Evolutionary conservation across 2,113 vertebrate genomes (phyloP), one percentile per base, ranked within the genome.

Genomic region (Corvus moneduloides): DNA sequence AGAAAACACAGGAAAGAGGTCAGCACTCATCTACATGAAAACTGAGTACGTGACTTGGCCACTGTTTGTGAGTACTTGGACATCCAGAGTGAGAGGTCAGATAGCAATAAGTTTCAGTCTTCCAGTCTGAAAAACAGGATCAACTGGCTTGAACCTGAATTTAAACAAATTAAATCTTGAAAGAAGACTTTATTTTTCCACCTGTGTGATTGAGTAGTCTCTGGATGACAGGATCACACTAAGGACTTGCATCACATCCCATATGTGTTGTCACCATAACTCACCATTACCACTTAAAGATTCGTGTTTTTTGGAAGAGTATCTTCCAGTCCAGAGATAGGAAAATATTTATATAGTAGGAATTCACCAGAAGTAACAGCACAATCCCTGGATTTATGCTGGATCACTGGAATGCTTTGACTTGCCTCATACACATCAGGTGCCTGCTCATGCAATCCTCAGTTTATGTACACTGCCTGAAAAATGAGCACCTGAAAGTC

Each of bases 401-500:
- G 23, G 33, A 33, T 77, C 21, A 10, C 33, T 59, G 32, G 48
- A 78, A 78, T 7, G 1, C 26, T 89, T 76, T 83, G 39, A 56
- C 16, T 79, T 51, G 23, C 24, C 32, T 63, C 32, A 46, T 39
- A 32, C 4, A 21, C 2, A 15, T 85, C 66, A 82, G 18, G 15
- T 58, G 7, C 21, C 71, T 72, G 14, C 8, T 75, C 44, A 28
- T 15, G 28, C 5, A 75, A 55, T 10, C 0, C 0, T 11, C 13
- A 55, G 19, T 82, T 94, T 52, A 74, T 54, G 16, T 15, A 59
- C 11, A 58, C 7, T 48, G 22, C 20, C 32, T 4, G 1, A 58
- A 80, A 86, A 17, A 16, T 68, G 1, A 3, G 8, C 4, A 4
- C 14, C 51, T 78, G n/a, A 81, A 89, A 89, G 46, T 41, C 37